Percentiles rank a stretch among this genome's conserved stretches.
Evolutionary conservation across 2,797 vertebrate species (phyloP).

Genomic region (Myotis planiceps): DNA sequence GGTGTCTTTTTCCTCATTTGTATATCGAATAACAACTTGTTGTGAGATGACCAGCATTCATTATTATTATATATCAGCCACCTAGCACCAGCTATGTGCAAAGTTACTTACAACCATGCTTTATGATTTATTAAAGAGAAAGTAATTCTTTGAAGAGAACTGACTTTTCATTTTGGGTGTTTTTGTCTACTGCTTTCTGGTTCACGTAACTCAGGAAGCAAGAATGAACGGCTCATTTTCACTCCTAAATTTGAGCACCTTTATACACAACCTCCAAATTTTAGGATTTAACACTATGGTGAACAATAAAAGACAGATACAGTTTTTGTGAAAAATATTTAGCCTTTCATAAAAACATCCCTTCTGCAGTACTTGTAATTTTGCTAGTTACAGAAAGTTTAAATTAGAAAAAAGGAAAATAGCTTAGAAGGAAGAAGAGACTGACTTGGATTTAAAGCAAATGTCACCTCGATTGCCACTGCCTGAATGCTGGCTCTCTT

Average conservation of each 20-base stretch:
- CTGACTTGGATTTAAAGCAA: neutral
- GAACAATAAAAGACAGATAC: conserved; percentile 38
- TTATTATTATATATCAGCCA: neutral
- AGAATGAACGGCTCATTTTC: conserved; percentile 49
- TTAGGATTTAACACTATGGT: conserved; percentile 23
- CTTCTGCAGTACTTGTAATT: conserved; percentile 10
- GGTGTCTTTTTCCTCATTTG: neutral
- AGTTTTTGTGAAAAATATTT: neutral
- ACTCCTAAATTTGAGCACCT: conserved; percentile 8
- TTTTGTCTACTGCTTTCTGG: conserved; percentile 22
- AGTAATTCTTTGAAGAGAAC: conserved; percentile 9
- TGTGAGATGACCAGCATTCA: neutral
- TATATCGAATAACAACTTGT: neutral
- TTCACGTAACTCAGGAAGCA: conserved; percentile 8
- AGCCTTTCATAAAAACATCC: conserved; percentile 32
- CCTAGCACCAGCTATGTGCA: neutral
- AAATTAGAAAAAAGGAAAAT: conserved; percentile 28
- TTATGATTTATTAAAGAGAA: conserved; percentile 57
- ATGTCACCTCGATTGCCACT: neutral
- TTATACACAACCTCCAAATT: neutral
- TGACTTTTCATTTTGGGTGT: conserved; percentile 25
- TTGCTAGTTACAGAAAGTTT: neutral
- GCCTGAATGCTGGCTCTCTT: neutral
- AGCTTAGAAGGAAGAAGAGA: neutral
- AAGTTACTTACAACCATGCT: neutral